A percentile compares a stretch with the other conserved stretches of the same genome.
phyloP scores from a whole-genome alignment of 1,140 invertebrate species.

The Nebria ingens region DNA sequence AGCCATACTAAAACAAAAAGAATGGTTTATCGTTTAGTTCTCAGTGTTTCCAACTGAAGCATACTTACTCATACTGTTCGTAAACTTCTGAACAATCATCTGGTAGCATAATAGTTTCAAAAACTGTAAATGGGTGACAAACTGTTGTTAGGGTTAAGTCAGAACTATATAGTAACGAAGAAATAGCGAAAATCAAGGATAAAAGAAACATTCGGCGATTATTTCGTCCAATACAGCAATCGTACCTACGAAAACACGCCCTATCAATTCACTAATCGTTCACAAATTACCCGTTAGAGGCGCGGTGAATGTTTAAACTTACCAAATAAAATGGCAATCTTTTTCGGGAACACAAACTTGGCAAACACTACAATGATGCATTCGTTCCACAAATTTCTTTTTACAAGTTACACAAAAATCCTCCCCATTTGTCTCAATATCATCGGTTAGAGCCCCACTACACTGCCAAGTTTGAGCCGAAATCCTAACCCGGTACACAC shows the following conservation, averaged over 20 bases:
- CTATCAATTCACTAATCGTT: background rate
- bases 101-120: slow-evolving; percentile 51
- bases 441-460: slow-evolving; percentile 26
- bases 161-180: slow-evolving; percentile 51
- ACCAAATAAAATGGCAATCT: slow-evolving; percentile 43
- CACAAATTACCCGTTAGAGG: background rate
- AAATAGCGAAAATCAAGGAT: slow-evolving; percentile 46
- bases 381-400: slow-evolving; percentile 23
- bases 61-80: slow-evolving; percentile 51
- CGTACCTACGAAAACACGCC: slow-evolving; percentile 42
- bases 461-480: slow-evolving; percentile 37
- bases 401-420: slow-evolving; percentile 34
- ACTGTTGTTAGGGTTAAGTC: slow-evolving; percentile 60
- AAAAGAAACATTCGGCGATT: slow-evolving; percentile 52
- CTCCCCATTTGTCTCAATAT: slow-evolving; percentile 31
- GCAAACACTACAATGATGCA: slow-evolving; percentile 30
- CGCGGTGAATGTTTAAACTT: too few species aligned
- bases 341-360: slow-evolving; percentile 34
- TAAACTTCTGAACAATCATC: slow-evolving; percentile 63
- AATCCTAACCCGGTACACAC: slow-evolving; percentile 45
- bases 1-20: slow-evolving; percentile 24
- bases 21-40: too few species aligned
- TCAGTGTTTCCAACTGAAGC: too few species aligned
- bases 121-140: slow-evolving; percentile 55
- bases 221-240: slow-evolving; percentile 56